Percentiles rank a stretch among this genome's conserved stretches.
Conservation (phyloP, 2,888 invertebrate species). For the Urechis unicinctus region DNA sequence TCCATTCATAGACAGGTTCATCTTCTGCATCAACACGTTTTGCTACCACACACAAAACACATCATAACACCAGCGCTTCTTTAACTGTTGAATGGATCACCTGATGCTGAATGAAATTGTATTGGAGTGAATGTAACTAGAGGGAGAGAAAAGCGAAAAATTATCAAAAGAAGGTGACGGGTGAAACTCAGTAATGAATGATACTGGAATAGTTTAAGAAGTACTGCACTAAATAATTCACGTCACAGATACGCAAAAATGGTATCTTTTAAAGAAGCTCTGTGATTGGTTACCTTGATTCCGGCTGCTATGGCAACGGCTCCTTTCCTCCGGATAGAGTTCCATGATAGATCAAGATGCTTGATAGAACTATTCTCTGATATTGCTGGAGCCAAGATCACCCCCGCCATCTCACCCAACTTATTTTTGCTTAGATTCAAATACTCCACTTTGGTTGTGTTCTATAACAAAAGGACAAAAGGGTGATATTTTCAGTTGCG, state of each 20-base stretch:
- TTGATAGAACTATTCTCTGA: slow-evolving; percentile 45
- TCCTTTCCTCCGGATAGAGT: slow-evolving; percentile 43
- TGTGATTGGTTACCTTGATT: slow-evolving; percentile 36
- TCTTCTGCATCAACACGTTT: slow-evolving; percentile 42
- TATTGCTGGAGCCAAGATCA: slow-evolving; percentile 44
- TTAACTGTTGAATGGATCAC: too few relatives aligned
- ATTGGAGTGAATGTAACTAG: too few relatives aligned
- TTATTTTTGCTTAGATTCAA: slow-evolving; percentile 47
- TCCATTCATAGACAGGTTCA: slow-evolving; percentile 49
- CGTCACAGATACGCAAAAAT: too few relatives aligned
- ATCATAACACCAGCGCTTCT: neutral
- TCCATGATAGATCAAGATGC: slow-evolving; percentile 48
- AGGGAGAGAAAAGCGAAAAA: too few relatives aligned
- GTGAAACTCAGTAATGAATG: too few relatives aligned
- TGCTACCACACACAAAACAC: slow-evolving; percentile 26
- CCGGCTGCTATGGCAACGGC: slow-evolving; percentile 43
- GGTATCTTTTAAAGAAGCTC: too few relatives aligned
- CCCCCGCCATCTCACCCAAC: slow-evolving; percentile 41
- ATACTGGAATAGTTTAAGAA: too few relatives aligned
- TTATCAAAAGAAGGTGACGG: too few relatives aligned
- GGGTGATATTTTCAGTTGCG: too few relatives aligned
- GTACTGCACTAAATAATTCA: too few relatives aligned
- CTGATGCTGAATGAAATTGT: too few relatives aligned
- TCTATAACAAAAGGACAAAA: slow-evolving; percentile 5
- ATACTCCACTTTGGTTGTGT: slow-evolving; percentile 28